phyloP scores from a whole-genome alignment of 1,140 invertebrate genomes.

The Drosophila bipectinata region DNA sequence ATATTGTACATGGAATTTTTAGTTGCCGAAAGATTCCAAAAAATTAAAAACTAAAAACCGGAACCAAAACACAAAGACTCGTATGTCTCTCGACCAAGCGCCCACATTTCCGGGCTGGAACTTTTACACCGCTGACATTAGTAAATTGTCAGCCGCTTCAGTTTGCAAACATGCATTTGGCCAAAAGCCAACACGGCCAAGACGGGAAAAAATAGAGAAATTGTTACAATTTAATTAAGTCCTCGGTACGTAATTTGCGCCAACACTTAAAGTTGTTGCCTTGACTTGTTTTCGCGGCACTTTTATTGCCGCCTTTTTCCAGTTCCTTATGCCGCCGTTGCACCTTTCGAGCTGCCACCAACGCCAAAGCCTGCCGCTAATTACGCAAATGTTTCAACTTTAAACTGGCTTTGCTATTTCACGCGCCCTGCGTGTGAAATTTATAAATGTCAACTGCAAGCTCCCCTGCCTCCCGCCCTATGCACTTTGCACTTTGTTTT shows the following conservation, averaged over 20 bases:
- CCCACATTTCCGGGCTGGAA: constrained; percentile 52
- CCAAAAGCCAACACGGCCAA: constrained; percentile 65
- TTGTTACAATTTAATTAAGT: constrained; percentile 76
- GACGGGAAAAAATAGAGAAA: constrained; percentile 32
- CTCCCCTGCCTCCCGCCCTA: constrained; percentile 2
- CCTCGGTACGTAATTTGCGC: constrained; percentile 59
- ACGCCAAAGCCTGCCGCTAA: constrained; percentile 50
- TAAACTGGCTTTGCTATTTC: constrained; percentile 66
- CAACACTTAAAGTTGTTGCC: constrained; percentile 57
- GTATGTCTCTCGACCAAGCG: constrained; percentile 21
- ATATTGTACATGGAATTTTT: neutral
- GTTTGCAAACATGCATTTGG: constrained; percentile 72
- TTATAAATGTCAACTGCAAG: constrained; percentile 58
- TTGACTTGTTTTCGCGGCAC: constrained; percentile 8
- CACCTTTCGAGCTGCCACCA: constrained; percentile 35
- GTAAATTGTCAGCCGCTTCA: constrained; percentile 67
- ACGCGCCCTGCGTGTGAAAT: constrained; percentile 60
- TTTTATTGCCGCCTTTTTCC: constrained; percentile 6
- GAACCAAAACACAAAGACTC: constrained; percentile 20
- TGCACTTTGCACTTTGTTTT: constrained; percentile 70
- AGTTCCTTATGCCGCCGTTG: constrained; percentile 20
- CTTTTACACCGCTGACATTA: constrained; percentile 65
- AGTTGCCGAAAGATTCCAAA: neutral
- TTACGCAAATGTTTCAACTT: constrained; percentile 78
- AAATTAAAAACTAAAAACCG: constrained; percentile 1